Evolutionary conservation across 2,888 invertebrate species (phyloP), one percentile per base, ranked within the genome.

Genomic region (Scelioninae gen. 2): DNA sequence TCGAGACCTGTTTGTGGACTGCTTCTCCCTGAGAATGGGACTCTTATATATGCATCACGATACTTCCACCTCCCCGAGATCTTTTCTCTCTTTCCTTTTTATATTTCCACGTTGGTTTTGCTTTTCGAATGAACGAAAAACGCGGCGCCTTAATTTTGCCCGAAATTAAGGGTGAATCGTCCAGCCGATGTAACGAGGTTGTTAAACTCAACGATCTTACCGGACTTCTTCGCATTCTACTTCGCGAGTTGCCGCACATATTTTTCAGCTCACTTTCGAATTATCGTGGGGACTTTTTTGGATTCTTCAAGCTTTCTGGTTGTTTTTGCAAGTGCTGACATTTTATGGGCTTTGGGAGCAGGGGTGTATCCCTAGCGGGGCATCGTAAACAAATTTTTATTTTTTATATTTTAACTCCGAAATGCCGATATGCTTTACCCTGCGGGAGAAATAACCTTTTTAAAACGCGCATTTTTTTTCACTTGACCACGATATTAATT

Each of bases 1-100:
- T 72, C 74, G 74, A 71, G 71, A 75, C 74, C 74, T 75, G 74
- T 75, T 75, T 71, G 67, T 72, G 68, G 48, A 75, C 74, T 75
- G 74, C 68, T 71, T 67, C 71, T 75, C 74, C 74, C 74, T 68
- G 63, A 41, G 71, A 74, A 72, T 75, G 53, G 71, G 71, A 75
- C 74, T 72, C 74, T 68, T 72, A 68, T 75, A 75, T 75, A 75
- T 70, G 67, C 57, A 71, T 53, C 37, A 61, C 74, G 71, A 57
- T 57, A 55, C 67, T 74, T 71, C 74, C 70, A 74, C 71, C 74
- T 63, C 74, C 48, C 74, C 74, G 67, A 60, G 19, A 72, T 72
- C 65, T 72, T 72, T 74, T 74, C 70, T 67, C 74, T 70, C 71
- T 71, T 71, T 67, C 71, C 63, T 64, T 65, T 74, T 71, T 67